Conservation (phyloP, 2,797 vertebrate genomes). For the Phoxinus dragarum region DNA sequence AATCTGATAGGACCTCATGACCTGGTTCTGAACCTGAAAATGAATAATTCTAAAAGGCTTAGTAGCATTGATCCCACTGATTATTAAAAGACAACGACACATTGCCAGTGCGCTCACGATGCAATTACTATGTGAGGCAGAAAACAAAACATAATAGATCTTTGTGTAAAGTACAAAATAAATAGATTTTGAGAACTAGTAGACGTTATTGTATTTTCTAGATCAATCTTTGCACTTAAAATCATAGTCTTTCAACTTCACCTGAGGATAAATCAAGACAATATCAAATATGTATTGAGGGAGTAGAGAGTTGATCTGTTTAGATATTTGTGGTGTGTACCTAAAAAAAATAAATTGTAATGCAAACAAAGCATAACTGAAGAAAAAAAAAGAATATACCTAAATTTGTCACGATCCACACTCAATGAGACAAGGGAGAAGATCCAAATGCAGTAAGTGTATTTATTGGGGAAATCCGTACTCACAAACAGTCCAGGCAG, state of each 20-base stretch:
- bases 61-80: conserved; percentile 29
- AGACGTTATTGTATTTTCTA: neutral
- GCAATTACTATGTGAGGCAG: neutral
- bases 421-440: too few relatives aligned
- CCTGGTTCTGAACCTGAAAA: conserved; percentile 32
- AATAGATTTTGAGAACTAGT: conserved; percentile 19
- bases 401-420: too few relatives aligned
- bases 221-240: too few relatives aligned
- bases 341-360: neutral
- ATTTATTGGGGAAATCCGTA: too few relatives aligned
- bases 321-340: neutral
- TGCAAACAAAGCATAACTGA: neutral
- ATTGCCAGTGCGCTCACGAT: neutral
- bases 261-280: neutral
- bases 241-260: neutral
- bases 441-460: too few relatives aligned
- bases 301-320: neutral
- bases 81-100: conserved; percentile 22
- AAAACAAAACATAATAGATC: conserved; percentile 14
- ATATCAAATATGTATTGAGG: neutral
- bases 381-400: neutral
- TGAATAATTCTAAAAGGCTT: conserved; percentile 41
- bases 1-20: conserved; percentile 32
- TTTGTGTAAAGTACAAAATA: neutral
- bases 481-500: too few relatives aligned